These are phyloP conservation scores for Dyspetes luteomarginatus DNA, from an alignment of 2,888 invertebrate genomes.

Conservation along the genomic window DNA sequence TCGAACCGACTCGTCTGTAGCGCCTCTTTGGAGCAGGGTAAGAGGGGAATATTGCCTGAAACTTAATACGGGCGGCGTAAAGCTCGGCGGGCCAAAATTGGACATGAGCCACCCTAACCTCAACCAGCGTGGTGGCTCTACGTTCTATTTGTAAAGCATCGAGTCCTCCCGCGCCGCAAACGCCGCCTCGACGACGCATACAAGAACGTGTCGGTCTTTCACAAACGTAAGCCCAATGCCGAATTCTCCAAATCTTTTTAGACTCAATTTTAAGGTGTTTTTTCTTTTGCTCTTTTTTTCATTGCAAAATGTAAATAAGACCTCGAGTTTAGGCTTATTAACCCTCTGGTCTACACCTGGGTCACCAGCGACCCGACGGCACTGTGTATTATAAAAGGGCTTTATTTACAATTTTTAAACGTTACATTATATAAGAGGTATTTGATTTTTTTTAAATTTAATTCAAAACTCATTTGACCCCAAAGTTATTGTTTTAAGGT, in stretches of 20 bases:
- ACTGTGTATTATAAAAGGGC: no score
- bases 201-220: neutral
- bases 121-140: conserved; percentile 74
- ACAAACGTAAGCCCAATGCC: neutral
- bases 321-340: neutral
- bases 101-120: conserved; percentile 83
- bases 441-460: no score
- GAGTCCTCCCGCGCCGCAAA: conserved; percentile 80
- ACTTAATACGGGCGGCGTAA: conserved; percentile 82
- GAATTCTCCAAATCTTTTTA: neutral
- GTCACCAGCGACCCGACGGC: no score
- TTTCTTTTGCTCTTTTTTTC: neutral
- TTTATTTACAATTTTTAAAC: no score
- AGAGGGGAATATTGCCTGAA: conserved; percentile 82
- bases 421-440: no score
- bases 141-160: conserved; percentile 84
- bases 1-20: neutral
- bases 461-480: no score
- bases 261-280: neutral
- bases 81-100: conserved; percentile 83
- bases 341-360: no score
- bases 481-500: no score
- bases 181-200: conserved; percentile 22
- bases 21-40: conserved; percentile 36
- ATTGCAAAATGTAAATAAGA: neutral